Evolutionary conservation across 2,113 vertebrate genomes (phyloP).

Genomic region (Epinephelus lanceolatus): DNA sequence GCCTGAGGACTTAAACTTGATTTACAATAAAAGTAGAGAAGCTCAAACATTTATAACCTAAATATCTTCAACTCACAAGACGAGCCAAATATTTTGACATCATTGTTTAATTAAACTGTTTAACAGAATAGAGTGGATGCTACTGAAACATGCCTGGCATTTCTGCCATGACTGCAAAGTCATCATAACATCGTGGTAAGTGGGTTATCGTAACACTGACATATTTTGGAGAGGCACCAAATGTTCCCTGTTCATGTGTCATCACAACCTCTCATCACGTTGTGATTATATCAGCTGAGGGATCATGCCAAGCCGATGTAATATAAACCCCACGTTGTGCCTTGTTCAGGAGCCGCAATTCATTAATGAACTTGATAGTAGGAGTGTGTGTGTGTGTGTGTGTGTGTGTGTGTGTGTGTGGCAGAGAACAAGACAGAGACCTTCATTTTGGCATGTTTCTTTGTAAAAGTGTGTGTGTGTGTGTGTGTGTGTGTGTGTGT

Average conservation of each 20-base stretch:
- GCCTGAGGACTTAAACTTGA: no score
- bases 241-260: conserved; percentile 73
- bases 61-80: not conserved
- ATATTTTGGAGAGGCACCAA: conserved; percentile 76
- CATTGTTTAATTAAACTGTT: not conserved
- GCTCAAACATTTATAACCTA: not conserved
- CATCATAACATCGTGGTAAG: conserved; percentile 56
- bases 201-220: conserved; percentile 71
- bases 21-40: not conserved
- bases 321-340: conserved; percentile 65
- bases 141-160: conserved; percentile 24
- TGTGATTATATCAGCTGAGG: conserved; percentile 73
- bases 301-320: conserved; percentile 60
- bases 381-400: conserved; percentile 9
- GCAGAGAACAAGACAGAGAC: not conserved
- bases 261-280: conserved; percentile 75
- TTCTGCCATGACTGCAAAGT: conserved; percentile 51
- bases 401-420: not conserved
- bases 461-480: not conserved
- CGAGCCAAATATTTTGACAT: not conserved
- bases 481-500: not conserved
- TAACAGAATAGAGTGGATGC: not conserved
- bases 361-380: conserved; percentile 71
- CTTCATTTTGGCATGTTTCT: conserved; percentile 7
- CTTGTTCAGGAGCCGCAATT: conserved; percentile 62